Evolutionary conservation across 2,113 vertebrate genomes (phyloP).

Genomic region (Crotalus viridis): DNA sequence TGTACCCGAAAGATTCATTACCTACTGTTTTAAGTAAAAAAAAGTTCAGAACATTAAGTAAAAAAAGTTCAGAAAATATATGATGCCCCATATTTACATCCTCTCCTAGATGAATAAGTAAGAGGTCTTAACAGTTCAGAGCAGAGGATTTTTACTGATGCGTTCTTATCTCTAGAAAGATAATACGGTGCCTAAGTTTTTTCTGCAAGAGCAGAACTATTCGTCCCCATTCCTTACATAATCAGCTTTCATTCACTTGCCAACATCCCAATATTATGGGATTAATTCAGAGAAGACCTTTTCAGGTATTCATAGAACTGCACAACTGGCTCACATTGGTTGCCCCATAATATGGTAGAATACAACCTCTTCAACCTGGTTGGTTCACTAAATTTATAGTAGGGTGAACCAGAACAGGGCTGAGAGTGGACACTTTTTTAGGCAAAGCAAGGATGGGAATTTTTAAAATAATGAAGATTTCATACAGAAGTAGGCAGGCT

Average conservation of each 20-base stretch:
- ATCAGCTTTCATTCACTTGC: background rate
- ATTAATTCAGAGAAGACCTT: background rate
- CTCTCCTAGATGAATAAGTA: background rate
- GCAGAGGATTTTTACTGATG: no score
- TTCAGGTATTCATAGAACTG: background rate
- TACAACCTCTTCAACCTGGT: background rate
- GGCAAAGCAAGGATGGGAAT: background rate
- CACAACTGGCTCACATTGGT: background rate
- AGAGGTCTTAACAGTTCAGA: background rate
- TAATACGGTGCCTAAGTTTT: background rate
- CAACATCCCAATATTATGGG: background rate
- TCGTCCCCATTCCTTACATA: background rate
- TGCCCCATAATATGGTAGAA: background rate
- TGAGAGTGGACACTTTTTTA: background rate
- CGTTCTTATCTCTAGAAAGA: background rate
- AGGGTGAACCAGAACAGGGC: background rate
- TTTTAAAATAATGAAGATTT: background rate
- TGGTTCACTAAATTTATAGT: background rate
- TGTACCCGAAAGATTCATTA: background rate
- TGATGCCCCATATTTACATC: background rate
- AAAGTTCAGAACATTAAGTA: background rate
- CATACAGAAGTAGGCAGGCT: background rate
- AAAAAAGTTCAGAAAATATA: background rate
- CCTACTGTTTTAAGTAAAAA: background rate
- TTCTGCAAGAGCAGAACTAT: background rate